Percentiles rank a stretch among this genome's conserved stretches.
phyloP scores from a whole-genome alignment of 2,113 vertebrate genomes.

The Montifringilla adamsi region DNA sequence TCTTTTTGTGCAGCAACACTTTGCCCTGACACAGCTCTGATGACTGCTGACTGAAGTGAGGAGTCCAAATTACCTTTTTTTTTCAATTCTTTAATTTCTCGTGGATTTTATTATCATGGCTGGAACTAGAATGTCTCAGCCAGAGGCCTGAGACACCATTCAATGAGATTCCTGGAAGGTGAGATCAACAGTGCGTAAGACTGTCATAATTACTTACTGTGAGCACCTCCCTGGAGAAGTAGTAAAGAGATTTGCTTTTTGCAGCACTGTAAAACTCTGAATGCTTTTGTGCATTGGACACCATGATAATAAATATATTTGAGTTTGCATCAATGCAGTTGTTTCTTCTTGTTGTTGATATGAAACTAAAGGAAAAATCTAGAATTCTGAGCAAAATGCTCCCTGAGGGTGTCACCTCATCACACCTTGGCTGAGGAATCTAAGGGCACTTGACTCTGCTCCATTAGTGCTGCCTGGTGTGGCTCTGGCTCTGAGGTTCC shows the following conservation, averaged over 20 bases:
- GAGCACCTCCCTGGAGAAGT: not conserved
- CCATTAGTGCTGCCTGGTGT: not conserved
- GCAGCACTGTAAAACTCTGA: not conserved
- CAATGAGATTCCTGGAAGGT: not conserved
- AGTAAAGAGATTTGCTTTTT: not conserved
- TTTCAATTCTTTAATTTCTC: not conserved
- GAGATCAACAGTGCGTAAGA: not conserved
- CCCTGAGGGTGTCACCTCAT: not conserved
- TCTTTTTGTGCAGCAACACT: not conserved
- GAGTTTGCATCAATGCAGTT: not conserved
- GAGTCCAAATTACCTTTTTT: not conserved
- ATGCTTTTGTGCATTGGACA: not conserved
- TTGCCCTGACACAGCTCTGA: not conserved
- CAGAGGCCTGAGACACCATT: not conserved
- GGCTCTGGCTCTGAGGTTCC: not conserved
- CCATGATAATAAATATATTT: not conserved
- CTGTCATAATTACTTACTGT: not conserved
- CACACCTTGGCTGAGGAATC: not conserved
- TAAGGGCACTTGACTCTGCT: not conserved
- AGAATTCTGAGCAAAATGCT: not conserved
- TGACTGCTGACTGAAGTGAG: not conserved
- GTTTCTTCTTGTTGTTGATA: not conserved
- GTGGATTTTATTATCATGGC: not conserved
- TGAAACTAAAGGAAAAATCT: not conserved
- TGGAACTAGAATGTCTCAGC: not conserved